Evolutionary conservation across 2,888 invertebrate genomes (phyloP), one percentile per base, ranked within the genome.

Genomic region (Aleiodes alternator): DNA sequence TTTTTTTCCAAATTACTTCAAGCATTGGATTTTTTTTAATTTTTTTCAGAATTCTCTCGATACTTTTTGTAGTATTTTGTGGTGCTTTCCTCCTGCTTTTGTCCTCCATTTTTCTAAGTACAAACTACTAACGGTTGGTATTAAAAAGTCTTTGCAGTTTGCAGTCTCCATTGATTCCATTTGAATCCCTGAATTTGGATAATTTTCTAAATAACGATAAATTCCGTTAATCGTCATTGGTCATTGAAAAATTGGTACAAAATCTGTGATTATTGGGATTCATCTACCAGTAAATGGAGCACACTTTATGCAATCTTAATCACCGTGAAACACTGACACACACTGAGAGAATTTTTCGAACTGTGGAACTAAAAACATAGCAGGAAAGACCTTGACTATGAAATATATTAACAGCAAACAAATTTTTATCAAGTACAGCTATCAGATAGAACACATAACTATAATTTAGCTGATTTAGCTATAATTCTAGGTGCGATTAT

Each of bases 61-160:
- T n/a, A n/a, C 55, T 4, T 6, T 53, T 53, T 31, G 6, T 31
- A 61, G 38, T 61, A 61, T 61, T 61, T 61, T 14, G 8, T 43
- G 43, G 61, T 38, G 61, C 43, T 48, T 16, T 64, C 48, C 64
- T 48, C 43, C 64, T 14, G 14, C 55, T 16, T 4, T 43, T 48
- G 9, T 23, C 11, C 34, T 12, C 34, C 38, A n/a, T 43, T 43
- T 43, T 43, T 43, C 7, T 43, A 4, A 43, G 11, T 8, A 43
- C 43, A 43, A 43, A 43, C 43, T 43, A 43, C 1, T 43, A 43
- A 23, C 34, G 14, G n/a, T 16, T 43, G 64, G 43, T 14, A 43
- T 43, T 64, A 43, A 64, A 64, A 64, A 48, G 64, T 64, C 64
- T 64, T 64, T 64, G 64, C 64, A 64, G 23, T 64, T 64, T 34